phyloP scores from a whole-genome alignment of 2,888 invertebrate species.

The Bibio marci region DNA sequence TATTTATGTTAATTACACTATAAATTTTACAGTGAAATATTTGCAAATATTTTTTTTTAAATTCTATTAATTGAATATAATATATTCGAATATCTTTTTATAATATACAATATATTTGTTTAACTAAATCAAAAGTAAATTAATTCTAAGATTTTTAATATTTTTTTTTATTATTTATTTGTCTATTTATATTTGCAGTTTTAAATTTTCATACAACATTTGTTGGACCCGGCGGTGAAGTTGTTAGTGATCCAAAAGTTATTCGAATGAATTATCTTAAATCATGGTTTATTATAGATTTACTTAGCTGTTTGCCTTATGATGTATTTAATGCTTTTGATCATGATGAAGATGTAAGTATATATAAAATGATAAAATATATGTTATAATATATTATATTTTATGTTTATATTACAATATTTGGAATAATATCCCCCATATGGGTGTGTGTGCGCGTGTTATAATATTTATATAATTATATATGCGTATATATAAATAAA shows the following conservation, averaged over 20 bases:
- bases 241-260: constrained; percentile 96
- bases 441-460: no score
- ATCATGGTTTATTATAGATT: constrained; percentile 99
- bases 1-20: no score
- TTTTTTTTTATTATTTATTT: neutral
- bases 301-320: constrained; percentile 97
- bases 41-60: no score
- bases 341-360: constrained; percentile 87
- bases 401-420: neutral
- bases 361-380: neutral
- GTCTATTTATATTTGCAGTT: constrained; percentile 33
- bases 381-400: neutral
- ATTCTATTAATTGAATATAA: no score
- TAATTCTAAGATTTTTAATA: neutral
- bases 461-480: no score
- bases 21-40: no score
- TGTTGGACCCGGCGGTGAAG: constrained; percentile 90
- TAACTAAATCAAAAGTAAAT: neutral
- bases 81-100: neutral
- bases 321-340: constrained; percentile 99
- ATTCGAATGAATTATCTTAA: constrained; percentile 98
- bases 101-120: neutral
- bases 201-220: constrained; percentile 99
- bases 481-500: no score
- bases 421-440: neutral